Evolutionary conservation across 30 jellyfish, hydroid and myxozoan genomes (phyloP), one percentile per base, ranked within the genome.

Genomic region (Nemopilema nomurai): DNA sequence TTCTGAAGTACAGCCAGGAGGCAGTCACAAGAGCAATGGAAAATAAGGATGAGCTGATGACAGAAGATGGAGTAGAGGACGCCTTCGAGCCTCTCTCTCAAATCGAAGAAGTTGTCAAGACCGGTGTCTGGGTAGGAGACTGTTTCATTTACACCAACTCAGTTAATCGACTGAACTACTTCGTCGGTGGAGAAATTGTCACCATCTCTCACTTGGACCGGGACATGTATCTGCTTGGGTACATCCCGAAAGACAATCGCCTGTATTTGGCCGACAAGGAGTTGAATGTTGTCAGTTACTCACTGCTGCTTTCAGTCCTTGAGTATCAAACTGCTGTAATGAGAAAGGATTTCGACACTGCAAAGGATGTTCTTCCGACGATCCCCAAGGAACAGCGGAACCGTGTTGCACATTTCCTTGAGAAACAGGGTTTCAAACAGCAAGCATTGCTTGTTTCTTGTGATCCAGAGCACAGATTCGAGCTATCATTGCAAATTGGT

Each of bases 71-170:
- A 17, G 76, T 95, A 26, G 99, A 95, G 68, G 97, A 95, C 68
- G 99, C 99, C 8, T 95, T 95, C 70, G 99, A 95, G 99, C 97
- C 92, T 1, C 82, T 95, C 3, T 91, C 98, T 21, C 98, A 95
- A 87, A 91, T 96, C 28, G 99, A 91, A 77, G 99, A 96, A 78
- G 88, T 91, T 69, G 76, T 92, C 75, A 96, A 91, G 83, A 96
- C 98, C 79, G 99, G 99, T 74, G 72, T 96, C 7, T 96, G 99
- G 99, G 99, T 96, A 41, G 98, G 98, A 31, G 99, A 96, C 76
- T 96, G 99, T 57, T 96, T 96, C 81, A 96, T 96, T 19, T 96
- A 91, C 89, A 96, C 99, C 1, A 96, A 92, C 74, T 62, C 97
- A 73, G 98, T 95, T 29, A 95, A 95, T 73, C 97, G 99, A 18